Evolutionary conservation across 2,797 vertebrate species (phyloP).

Genomic region (Cygnus olor): DNA sequence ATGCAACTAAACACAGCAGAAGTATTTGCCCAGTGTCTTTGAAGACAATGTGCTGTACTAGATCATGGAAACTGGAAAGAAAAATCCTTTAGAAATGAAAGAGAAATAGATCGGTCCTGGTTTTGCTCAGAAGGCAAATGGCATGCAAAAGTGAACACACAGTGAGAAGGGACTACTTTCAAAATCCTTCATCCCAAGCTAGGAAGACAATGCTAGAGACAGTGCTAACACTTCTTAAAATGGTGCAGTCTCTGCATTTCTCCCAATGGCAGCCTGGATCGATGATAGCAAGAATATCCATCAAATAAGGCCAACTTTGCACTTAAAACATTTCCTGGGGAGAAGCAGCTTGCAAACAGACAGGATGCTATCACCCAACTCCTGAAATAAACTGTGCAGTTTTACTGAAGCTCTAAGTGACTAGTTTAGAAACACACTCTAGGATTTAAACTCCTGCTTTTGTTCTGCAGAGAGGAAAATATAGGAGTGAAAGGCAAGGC

Average conservation of each 20-base stretch:
- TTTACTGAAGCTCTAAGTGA: neutral
- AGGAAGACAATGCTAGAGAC: neutral
- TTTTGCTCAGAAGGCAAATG: slow-evolving; percentile 12
- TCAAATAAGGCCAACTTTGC: neutral
- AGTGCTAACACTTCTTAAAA: neutral
- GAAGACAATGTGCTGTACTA: neutral
- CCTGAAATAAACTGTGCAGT: neutral
- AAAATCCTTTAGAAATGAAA: neutral
- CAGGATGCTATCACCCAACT: neutral
- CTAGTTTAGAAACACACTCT: neutral
- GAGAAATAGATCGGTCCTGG: neutral
- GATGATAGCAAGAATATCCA: neutral
- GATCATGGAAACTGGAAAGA: neutral
- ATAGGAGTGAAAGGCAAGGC: neutral
- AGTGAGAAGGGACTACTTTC: slow-evolving; percentile 12
- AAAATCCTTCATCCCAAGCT: neutral
- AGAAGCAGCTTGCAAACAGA: neutral
- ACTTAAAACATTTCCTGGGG: neutral
- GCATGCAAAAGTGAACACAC: neutral
- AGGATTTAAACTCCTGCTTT: neutral
- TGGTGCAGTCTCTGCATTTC: neutral
- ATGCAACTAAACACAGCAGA: neutral
- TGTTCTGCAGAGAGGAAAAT: neutral
- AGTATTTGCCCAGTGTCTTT: neutral
- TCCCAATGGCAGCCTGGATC: neutral